These are phyloP conservation scores for Drosophila mayri DNA, from an alignment of 1,140 invertebrate genomes.

Conservation along the genomic window DNA sequence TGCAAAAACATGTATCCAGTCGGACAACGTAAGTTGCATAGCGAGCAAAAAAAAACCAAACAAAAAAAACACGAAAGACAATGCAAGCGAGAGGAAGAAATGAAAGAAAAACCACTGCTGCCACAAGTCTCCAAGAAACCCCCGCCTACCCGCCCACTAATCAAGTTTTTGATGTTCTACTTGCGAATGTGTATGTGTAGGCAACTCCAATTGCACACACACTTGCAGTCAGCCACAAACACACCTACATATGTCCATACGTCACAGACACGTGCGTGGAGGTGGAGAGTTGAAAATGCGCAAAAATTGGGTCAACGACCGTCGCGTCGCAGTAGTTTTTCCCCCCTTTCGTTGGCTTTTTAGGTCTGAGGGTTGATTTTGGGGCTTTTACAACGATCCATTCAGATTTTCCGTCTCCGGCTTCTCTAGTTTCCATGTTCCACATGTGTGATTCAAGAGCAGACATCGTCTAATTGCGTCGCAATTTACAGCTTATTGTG, in stretches of 20 bases:
- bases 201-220: constrained; percentile 11
- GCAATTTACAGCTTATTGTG: constrained; percentile 40
- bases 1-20: constrained; percentile 86
- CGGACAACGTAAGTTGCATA: constrained; percentile 86
- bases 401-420: constrained; percentile 11
- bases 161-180: constrained; percentile 60
- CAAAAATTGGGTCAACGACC: constrained; percentile 79
- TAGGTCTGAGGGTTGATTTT: constrained; percentile 32
- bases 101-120: constrained; percentile 35
- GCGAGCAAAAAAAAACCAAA: constrained; percentile 25
- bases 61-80: constrained; percentile 18
- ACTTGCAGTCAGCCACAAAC: background rate
- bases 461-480: constrained; percentile 51
- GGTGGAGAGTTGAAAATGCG: constrained; percentile 51
- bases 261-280: constrained; percentile 42
- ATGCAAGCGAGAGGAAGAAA: constrained; percentile 28
- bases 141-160: constrained; percentile 23
- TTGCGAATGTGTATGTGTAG: constrained; percentile 11
- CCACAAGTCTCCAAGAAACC: constrained; percentile 26
- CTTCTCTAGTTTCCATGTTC: constrained; percentile 4
- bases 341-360: background rate
- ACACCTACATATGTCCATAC: constrained; percentile 4
- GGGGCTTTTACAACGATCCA: constrained; percentile 17
- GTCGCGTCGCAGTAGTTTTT: constrained; percentile 68
- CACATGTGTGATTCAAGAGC: constrained; percentile 36